phyloP scores from a whole-genome alignment of 2,888 invertebrate species.

The Cerceris rybyensis region DNA sequence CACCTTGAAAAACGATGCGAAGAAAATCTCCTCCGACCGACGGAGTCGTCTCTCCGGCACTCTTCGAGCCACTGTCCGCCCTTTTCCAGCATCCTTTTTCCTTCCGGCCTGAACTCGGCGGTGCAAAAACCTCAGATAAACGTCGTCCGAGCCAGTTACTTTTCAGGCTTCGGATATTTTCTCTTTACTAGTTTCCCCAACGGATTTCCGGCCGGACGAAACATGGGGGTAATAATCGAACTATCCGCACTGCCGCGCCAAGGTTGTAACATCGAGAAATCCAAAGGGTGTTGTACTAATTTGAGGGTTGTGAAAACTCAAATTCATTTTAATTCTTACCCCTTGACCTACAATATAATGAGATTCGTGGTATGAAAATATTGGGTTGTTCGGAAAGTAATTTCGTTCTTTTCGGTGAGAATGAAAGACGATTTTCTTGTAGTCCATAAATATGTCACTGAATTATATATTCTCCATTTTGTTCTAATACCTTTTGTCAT shows the following conservation, averaged over 20 bases:
- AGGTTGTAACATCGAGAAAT: neutral
- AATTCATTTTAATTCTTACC: too few species aligned
- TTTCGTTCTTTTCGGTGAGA: too few species aligned
- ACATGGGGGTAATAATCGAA: neutral
- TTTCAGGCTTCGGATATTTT: slow-evolving; percentile 15
- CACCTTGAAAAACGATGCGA: slow-evolving; percentile 23
- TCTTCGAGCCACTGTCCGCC: slow-evolving; percentile 25
- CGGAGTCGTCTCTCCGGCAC: slow-evolving; percentile 14
- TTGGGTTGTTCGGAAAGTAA: too few species aligned
- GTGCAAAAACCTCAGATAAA: slow-evolving; percentile 40
- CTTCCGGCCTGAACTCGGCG: slow-evolving; percentile 9
- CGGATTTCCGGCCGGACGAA: slow-evolving; percentile 18
- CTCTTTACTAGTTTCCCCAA: neutral
- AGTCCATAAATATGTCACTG: too few species aligned
- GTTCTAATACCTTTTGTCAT: too few species aligned
- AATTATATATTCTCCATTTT: too few species aligned
- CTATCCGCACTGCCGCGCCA: neutral
- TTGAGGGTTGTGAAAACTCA: too few species aligned
- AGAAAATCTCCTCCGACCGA: slow-evolving; percentile 38
- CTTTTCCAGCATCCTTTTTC: slow-evolving; percentile 18
- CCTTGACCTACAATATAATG: too few species aligned
- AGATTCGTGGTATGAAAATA: too few species aligned
- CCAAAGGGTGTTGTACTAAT: neutral
- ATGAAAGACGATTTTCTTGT: too few species aligned
- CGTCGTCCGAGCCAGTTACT: slow-evolving; percentile 29